Conservation (phyloP, 2,888 invertebrate species). For the Euclidia mi region DNA sequence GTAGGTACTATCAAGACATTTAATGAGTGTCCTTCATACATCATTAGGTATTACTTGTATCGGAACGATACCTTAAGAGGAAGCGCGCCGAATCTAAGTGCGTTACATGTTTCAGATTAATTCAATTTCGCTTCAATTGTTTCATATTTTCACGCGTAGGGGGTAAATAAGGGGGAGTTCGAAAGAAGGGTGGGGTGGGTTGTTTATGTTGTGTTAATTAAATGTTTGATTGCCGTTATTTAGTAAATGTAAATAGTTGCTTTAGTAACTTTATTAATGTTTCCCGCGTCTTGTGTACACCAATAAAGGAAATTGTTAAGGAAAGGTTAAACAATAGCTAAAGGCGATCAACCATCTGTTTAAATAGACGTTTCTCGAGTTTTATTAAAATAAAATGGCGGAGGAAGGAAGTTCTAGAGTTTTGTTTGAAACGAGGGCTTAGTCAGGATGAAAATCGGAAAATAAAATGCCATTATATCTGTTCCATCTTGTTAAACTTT, state of each 20-base stretch:
- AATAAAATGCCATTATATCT: too few species aligned
- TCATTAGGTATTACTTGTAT: not conserved
- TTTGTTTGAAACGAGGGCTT: too few species aligned
- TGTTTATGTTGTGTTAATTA: slow-evolving; percentile 39
- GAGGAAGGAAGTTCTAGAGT: too few species aligned
- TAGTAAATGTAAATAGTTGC: slow-evolving; percentile 25
- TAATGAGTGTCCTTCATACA: too few species aligned
- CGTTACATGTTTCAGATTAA: slow-evolving; percentile 15
- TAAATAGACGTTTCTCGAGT: too few species aligned
- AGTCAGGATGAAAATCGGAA: too few species aligned
- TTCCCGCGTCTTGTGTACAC: not conserved
- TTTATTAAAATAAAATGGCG: too few species aligned
- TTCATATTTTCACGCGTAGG: slow-evolving; percentile 12
- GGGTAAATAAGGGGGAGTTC: not conserved
- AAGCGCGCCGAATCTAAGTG: slow-evolving; percentile 2
- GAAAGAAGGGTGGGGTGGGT: not conserved
- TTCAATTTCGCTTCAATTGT: slow-evolving; percentile 20
- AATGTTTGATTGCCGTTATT: slow-evolving; percentile 47
- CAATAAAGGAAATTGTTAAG: not conserved
- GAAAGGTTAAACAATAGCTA: too few species aligned
- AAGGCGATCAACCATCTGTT: too few species aligned
- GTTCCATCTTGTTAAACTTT: too few species aligned
- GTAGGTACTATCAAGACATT: too few species aligned
- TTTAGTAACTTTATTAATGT: slow-evolving; percentile 21
- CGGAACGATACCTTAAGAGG: not conserved